Base-by-base conservation (phyloP, 2,888 invertebrate genomes). In the Podotricha telesiphe region DNA sequence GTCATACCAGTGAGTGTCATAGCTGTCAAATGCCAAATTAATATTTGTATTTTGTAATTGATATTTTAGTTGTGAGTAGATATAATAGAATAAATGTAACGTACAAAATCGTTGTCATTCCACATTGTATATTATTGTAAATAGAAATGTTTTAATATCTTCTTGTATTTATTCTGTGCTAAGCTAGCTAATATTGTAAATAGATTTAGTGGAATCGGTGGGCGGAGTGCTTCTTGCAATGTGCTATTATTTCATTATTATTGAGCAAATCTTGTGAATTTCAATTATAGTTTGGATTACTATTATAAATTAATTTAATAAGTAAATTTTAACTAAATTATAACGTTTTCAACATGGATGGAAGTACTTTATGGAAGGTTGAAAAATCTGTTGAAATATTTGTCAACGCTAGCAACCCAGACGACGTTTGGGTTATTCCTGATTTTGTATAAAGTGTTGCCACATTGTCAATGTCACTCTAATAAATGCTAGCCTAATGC, bases 61-160 rank as follows among this genome's bases (percentile, higher is more conserved):
- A 72, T 66, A 63, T 63, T 66, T 69, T 69, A 66, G 64, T 63
- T 70, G 61, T 67, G 70, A 70, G 72, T 74, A 72, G 72, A 28
- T 68, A 72, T 68, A 59, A 72, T 72, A 68, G 72, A 75, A 67
- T 77, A 73, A 86, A 83, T 85, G 81, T 89, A 88, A 88, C 92
- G 92, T 92, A 92, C 92, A 92, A 92, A 83, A 80, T 85, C 82
- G 82, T 79, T 85, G 86, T 88, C 85, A 89, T 86, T 87, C 82
- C 81, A 85, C 85, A 75, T 80, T 91, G 89, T 91, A 91, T 75
- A 83, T 83, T 85, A 79, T 76, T 91, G 91, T 92, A 91, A 77
- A 92, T 91, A 91, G 81, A 78, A 74, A 76, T 79, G 78, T 82
- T 84, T 86, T 85, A 82, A 72, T 72, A 82, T 82, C 82, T 79